Evolutionary conservation across 1,140 invertebrate species (phyloP).

Genomic region (Drosophila seguyi): DNA sequence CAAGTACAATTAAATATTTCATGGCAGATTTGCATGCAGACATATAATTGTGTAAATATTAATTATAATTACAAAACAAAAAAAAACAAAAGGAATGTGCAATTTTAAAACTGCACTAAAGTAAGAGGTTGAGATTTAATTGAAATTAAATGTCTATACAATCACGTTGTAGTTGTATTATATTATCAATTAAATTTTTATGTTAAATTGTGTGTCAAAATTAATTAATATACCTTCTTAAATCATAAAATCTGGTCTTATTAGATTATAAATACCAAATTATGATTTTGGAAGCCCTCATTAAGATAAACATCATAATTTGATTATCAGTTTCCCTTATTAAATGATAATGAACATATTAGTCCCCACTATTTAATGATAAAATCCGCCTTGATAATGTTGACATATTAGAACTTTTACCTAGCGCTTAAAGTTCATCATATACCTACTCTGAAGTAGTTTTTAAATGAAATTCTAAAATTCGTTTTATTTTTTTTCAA

Average conservation of each 20-base stretch:
- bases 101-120: not conserved
- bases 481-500: not conserved
- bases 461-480: not conserved
- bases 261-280: not conserved
- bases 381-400: not conserved
- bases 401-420: not conserved
- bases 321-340: not conserved
- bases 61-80: not conserved
- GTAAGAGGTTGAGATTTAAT: not conserved
- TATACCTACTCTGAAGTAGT: too few species aligned
- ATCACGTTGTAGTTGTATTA: rapidly evolving
- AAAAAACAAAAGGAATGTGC: not conserved
- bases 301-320: not conserved
- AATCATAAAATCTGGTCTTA: not conserved
- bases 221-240: not conserved
- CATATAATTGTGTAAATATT: not conserved
- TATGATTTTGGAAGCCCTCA: not conserved
- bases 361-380: too few species aligned
- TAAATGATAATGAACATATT: not conserved
- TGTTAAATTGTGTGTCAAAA: too few species aligned
- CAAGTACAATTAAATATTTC: conserved; percentile 11
- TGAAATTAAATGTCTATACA: not conserved
- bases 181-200: not conserved
- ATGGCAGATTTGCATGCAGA: conserved; percentile 1
- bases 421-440: not conserved